A percentile compares a stretch with the other conserved stretches of the same genome.
Evolutionary conservation across 2,113 vertebrate genomes (phyloP).

Genomic region (Sialia sialis): DNA sequence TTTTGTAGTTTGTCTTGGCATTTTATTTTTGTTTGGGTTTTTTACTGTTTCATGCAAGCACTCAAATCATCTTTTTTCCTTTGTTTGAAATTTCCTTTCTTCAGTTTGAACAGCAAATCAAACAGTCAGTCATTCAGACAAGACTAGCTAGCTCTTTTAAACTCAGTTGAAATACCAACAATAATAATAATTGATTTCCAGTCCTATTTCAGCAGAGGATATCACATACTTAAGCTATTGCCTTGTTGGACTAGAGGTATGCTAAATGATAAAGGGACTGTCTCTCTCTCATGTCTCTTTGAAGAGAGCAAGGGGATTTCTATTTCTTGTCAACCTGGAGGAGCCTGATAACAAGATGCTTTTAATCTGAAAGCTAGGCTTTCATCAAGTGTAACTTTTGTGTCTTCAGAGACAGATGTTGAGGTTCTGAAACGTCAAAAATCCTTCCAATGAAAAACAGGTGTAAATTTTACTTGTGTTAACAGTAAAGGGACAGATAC

Average conservation of each 20-base stretch:
- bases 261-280: background rate
- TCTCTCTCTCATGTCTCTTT: background rate
- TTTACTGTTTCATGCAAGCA: background rate
- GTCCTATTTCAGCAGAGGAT: background rate
- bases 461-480: background rate
- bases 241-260: background rate
- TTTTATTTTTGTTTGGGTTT: background rate
- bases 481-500: background rate
- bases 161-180: background rate
- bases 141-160: background rate
- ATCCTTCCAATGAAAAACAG: background rate
- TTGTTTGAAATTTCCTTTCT: background rate
- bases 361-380: conserved; percentile 34
- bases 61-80: background rate
- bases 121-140: background rate
- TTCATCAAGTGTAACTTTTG: conserved; percentile 6
- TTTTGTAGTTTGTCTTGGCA: background rate
- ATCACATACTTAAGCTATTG: background rate
- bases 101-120: conserved; percentile 4
- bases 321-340: conserved; percentile 43
- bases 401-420: background rate
- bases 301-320: background rate
- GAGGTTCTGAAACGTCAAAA: background rate
- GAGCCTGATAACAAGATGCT: conserved; percentile 18
- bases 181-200: conserved; percentile 38